Conservation (phyloP, 2,113 vertebrate species). For the Genyomyrus donnyi region DNA sequence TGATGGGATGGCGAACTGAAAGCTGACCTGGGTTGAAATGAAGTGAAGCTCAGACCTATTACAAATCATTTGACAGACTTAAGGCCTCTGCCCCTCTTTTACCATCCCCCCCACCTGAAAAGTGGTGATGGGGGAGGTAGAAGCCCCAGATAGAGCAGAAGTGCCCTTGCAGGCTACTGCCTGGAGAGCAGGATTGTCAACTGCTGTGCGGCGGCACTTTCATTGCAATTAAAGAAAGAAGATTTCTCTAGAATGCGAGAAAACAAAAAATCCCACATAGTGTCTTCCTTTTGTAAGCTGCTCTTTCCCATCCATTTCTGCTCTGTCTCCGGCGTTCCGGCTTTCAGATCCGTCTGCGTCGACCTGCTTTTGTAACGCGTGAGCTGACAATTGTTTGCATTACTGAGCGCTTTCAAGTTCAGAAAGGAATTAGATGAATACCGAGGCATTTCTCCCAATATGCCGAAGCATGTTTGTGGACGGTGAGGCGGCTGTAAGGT, state of each 20-base stretch:
- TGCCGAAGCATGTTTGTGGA: not conserved
- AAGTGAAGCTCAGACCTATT: not conserved
- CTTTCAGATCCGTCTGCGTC: not conserved
- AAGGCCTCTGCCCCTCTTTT: not conserved
- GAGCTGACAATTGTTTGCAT: conserved; percentile 5
- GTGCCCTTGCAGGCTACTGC: not conserved
- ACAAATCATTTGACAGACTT: not conserved
- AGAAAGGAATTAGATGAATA: not conserved
- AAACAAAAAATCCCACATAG: not conserved
- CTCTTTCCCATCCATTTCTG: not conserved
- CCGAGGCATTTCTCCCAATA: not conserved
- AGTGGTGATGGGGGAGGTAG: not conserved
- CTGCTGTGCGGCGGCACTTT: not conserved
- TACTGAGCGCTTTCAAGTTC: not conserved
- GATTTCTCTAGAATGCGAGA: not conserved
- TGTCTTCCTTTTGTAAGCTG: not conserved
- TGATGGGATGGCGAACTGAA: not conserved
- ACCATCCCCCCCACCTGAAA: not conserved
- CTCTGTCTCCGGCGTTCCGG: not conserved
- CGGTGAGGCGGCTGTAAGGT: not conserved
- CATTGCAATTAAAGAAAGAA: not conserved
- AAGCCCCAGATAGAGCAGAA: not conserved
- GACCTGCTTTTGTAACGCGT: not conserved
- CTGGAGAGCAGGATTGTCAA: not conserved
- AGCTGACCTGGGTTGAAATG: not conserved